phyloP scores from a whole-genome alignment of 2,113 vertebrate species.

The Phalacrocorax brasilianus region DNA sequence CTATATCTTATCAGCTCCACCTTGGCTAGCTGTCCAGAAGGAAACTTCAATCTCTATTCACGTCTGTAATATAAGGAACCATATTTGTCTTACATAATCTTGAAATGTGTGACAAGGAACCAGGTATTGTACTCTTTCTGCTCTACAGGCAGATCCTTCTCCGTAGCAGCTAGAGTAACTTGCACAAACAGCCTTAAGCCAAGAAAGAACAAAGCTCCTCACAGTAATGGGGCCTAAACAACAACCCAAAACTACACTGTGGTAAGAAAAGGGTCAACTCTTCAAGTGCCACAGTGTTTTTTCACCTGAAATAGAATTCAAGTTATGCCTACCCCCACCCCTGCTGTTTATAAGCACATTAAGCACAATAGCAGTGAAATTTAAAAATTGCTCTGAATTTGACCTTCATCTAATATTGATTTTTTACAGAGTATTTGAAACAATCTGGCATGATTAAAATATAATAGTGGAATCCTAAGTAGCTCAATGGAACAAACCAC shows the following conservation, averaged over 20 bases:
- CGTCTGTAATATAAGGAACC: background rate
- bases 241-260: background rate
- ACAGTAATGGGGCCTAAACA: background rate
- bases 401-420: background rate
- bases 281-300: background rate
- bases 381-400: background rate
- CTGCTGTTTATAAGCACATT: background rate
- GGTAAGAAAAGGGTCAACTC: background rate
- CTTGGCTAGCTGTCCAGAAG: background rate
- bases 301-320: background rate
- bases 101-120: background rate
- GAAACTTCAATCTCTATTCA: background rate
- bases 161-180: background rate
- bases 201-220: background rate
- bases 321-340: background rate
- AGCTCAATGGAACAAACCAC: background rate
- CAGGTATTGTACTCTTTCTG: background rate
- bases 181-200: background rate
- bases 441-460: background rate
- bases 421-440: conserved; percentile 22
- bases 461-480: background rate
- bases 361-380: background rate
- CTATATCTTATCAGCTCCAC: background rate
- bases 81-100: background rate
- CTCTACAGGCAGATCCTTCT: background rate